Evolutionary conservation across 2,113 vertebrate genomes (phyloP), one percentile per base, ranked within the genome.

Genomic region (Meleagris gallopavo): DNA sequence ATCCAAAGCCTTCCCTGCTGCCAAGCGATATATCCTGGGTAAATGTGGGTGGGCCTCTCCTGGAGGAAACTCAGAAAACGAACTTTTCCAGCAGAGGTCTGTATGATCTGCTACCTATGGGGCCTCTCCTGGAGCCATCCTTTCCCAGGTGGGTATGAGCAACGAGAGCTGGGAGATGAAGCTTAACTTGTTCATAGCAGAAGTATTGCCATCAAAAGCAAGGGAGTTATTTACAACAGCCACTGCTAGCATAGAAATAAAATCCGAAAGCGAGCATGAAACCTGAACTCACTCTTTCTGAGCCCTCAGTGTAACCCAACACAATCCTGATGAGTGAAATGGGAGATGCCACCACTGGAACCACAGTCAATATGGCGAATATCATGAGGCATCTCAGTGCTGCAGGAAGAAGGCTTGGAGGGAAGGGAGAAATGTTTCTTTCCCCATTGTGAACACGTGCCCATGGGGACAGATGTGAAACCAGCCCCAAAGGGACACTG

Each of bases 401-500:
- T 0, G 27, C 2, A 52, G 27, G 19, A 52, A 50, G 41, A 4
- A 65, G 15, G 3, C 38, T 73, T 9, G 6, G 66, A n/a, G 30
- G 13, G 25, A 65, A 18, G 64, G 21, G 22, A 86, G 70, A 52
- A 83, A 41, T 1, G 11, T 25, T 62, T 34, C 41, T 13, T 82
- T 45, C 55, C 45, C 48, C 57, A 50, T 3, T 43, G 36, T 65
- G 70, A 54, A 29, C 27, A 30, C 8, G 25, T 12, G 9, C 40
- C 40, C 29, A 55, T 30, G 17, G 16, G 29, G 10, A 30, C 54
- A 55, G 54, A 55, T 19, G 29, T 55, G 17, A 29, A 30, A 32
- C 29, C 52, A 55, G 54, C 54, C 54, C 9, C 19, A 6, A 0
- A 0, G 22, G 2, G 3, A 38, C 45, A 55, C 30, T 30, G 29